Evolutionary conservation across 1,140 invertebrate genomes (phyloP).

Genomic region (Vollenhovia emeryi): DNA sequence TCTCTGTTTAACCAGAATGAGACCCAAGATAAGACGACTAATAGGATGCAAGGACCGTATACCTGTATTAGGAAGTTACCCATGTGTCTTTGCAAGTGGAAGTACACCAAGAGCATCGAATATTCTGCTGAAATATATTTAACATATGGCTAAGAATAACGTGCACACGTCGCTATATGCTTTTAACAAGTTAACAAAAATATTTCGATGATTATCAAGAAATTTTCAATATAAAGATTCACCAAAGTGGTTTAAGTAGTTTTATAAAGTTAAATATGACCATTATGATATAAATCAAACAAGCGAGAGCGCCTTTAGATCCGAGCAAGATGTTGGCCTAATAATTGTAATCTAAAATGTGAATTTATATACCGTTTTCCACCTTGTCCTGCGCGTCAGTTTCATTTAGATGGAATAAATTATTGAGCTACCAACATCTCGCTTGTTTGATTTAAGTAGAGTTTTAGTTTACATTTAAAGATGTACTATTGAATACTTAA

Average conservation of each 20-base stretch:
- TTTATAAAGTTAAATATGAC: too few relatives aligned
- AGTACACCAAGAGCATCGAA: constrained; percentile 93
- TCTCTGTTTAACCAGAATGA: constrained; percentile 96
- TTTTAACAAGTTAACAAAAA: neutral
- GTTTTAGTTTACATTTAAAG: too few relatives aligned
- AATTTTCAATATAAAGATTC: neutral
- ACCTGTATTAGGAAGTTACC: constrained; percentile 96
- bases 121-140: constrained; percentile 87
- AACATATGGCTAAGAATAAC: neutral
- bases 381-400: too few relatives aligned
- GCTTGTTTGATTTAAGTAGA: too few relatives aligned
- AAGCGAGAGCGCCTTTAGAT: too few relatives aligned
- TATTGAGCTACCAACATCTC: too few relatives aligned
- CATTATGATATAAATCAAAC: too few relatives aligned
- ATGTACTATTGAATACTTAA: neutral
- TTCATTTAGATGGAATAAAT: too few relatives aligned
- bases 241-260: too few relatives aligned
- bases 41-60: constrained; percentile 94
- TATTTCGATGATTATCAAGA: neutral
- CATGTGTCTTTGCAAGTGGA: constrained; percentile 93
- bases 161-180: neutral
- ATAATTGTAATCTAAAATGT: too few relatives aligned
- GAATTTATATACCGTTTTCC: too few relatives aligned
- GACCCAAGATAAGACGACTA: constrained; percentile 95
- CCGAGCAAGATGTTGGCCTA: too few relatives aligned